Percentiles rank a stretch among this genome's conserved stretches.
Conservation (phyloP, 2,888 invertebrate species). For the Cartodere bifasciata region DNA sequence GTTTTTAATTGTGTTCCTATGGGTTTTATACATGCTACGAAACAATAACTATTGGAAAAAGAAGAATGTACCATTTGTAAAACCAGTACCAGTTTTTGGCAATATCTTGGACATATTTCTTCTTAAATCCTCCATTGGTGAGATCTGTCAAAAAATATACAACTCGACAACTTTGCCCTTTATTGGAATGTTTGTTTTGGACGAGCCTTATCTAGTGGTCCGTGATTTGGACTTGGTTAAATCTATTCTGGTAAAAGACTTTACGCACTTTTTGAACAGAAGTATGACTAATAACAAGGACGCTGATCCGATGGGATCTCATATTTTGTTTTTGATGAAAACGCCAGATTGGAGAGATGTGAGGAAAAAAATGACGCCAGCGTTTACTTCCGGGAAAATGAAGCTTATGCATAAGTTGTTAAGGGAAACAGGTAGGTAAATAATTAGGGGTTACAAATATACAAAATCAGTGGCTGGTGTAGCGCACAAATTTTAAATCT, state of each 20-base stretch:
- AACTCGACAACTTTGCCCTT: slow-evolving; percentile 20
- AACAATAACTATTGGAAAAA: slow-evolving; percentile 35
- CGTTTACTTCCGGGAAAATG: slow-evolving; percentile 39
- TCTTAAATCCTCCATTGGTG: slow-evolving; percentile 24
- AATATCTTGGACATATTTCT: slow-evolving; percentile 30
- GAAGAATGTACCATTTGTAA: slow-evolving; percentile 28
- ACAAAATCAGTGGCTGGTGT: too few species aligned
- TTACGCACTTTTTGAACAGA: slow-evolving; percentile 34
- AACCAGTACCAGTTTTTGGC: slow-evolving; percentile 33
- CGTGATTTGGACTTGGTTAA: slow-evolving; percentile 36
- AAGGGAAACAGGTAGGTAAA: slow-evolving; percentile 26
- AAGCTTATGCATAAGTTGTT: slow-evolving; percentile 37
- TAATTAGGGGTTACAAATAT: too few species aligned
- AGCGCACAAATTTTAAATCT: too few species aligned
- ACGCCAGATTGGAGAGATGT: slow-evolving; percentile 39
- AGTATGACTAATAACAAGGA: slow-evolving; percentile 31
- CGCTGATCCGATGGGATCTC: slow-evolving; percentile 31
- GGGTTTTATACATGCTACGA: too few species aligned
- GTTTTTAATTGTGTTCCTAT: too few species aligned
- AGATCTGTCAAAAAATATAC: slow-evolving; percentile 10
- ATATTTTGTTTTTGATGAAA: slow-evolving; percentile 31
- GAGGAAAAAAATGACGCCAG: slow-evolving; percentile 37
- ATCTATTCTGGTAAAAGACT: slow-evolving; percentile 33
- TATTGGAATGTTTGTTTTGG: slow-evolving; percentile 35
- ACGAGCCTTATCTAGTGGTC: slow-evolving; percentile 33